A percentile compares a stretch with the other conserved stretches of the same genome.
Conservation (phyloP, 2,888 invertebrate genomes). For the Megaustenia siamemsis region DNA sequence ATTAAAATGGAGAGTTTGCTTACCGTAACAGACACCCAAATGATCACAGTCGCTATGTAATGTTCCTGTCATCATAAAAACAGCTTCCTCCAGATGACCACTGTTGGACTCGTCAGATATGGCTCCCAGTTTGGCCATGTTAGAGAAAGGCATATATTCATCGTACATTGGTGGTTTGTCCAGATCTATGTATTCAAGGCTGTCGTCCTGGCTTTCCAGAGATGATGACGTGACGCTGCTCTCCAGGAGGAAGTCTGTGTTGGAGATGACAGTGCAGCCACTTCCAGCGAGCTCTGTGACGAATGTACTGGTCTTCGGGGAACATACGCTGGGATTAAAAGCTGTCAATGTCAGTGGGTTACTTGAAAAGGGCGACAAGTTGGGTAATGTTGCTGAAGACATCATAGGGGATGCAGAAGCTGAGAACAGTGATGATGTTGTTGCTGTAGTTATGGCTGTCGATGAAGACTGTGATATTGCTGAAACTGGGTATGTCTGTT, state of each 20-base stretch:
- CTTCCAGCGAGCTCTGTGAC: slow-evolving; percentile 38
- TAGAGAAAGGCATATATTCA: slow-evolving; percentile 12
- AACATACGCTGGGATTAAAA: background rate
- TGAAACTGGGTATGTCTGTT: background rate
- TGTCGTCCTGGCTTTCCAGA: background rate
- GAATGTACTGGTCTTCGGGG: slow-evolving; percentile 15
- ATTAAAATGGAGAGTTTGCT: slow-evolving; percentile 10
- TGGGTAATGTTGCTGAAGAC: background rate
- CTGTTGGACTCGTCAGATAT: slow-evolving; percentile 7
- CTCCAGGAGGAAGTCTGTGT: slow-evolving; percentile 26
- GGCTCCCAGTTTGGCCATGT: background rate
- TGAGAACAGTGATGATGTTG: background rate
- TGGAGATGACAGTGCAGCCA: slow-evolving; percentile 44
- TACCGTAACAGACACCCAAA: slow-evolving; percentile 35
- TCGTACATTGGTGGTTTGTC: slow-evolving; percentile 42
- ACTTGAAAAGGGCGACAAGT: background rate
- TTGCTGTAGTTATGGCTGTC: background rate
- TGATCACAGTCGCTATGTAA: slow-evolving; percentile 35
- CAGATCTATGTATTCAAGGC: slow-evolving; percentile 38
- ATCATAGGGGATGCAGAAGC: slow-evolving; percentile 20
- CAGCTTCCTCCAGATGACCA: slow-evolving; percentile 30
- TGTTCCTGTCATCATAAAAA: slow-evolving; percentile 24
- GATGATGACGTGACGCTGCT: background rate
- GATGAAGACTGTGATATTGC: background rate
- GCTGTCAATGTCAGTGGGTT: background rate